A percentile compares a stretch with the other conserved stretches of the same genome.
Evolutionary conservation across 2,113 vertebrate species (phyloP).

Genomic region (Ovibos moschatus): DNA sequence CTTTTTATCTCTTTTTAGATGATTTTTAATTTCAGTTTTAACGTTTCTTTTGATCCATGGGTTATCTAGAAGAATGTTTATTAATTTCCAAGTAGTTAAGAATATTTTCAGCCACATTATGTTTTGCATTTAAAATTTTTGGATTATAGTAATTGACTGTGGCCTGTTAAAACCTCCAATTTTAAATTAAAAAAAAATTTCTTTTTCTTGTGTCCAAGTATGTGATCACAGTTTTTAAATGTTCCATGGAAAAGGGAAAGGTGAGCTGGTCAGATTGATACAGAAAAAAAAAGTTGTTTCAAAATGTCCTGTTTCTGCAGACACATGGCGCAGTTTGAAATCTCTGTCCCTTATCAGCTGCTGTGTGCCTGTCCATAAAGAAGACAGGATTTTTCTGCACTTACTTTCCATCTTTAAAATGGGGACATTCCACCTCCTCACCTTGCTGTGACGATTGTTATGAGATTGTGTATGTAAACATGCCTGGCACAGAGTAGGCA

Average conservation of each 20-base stretch:
- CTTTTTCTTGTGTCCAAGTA: neutral
- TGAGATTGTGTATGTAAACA: neutral
- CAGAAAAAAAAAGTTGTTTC: neutral
- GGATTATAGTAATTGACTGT: neutral
- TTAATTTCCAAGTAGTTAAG: constrained; percentile 38
- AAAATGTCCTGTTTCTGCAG: neutral
- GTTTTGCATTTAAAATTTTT: neutral
- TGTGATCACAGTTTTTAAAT: neutral
- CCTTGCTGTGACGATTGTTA: neutral
- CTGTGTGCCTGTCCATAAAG: neutral
- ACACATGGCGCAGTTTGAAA: neutral
- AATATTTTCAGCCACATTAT: neutral
- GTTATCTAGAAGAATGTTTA: constrained; percentile 20
- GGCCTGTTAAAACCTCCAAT: neutral
- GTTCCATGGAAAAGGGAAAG: neutral
- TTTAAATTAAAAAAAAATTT: neutral
- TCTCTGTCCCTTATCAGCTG: neutral
- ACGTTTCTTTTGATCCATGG: neutral
- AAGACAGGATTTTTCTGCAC: neutral
- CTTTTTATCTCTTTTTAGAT: constrained; percentile 1
- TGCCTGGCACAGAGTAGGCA: too few species aligned
- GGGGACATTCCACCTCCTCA: neutral
- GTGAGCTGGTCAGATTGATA: neutral
- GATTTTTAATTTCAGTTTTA: neutral
- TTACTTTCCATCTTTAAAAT: neutral